Conservation (phyloP, 2,797 vertebrate genomes). For the Diplodus puntazzo region DNA sequence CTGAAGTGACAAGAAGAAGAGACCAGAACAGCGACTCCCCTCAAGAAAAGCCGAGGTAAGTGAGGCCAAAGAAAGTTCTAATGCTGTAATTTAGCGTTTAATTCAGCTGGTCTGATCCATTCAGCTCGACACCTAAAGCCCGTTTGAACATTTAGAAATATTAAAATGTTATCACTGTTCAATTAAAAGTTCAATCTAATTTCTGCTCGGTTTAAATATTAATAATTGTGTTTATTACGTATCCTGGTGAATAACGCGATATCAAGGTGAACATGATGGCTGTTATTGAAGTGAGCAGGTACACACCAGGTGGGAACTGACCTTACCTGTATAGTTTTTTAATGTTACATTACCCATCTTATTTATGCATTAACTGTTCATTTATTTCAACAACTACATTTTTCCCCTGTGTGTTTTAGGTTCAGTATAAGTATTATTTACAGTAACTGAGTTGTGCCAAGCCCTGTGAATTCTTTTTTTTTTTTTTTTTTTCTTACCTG, state of each 20-base stretch:
- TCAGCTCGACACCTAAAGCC: background rate
- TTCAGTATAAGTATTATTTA: background rate
- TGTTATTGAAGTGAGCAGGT: background rate
- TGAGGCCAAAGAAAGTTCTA: background rate
- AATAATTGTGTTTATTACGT: no score
- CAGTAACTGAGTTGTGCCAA: background rate
- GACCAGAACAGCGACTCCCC: background rate
- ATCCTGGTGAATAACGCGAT: no score
- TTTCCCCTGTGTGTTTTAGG: background rate
- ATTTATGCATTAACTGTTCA: background rate
- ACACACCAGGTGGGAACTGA: background rate
- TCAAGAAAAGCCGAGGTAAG: slow-evolving; percentile 39
- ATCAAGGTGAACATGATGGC: background rate
- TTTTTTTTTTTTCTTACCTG: background rate
- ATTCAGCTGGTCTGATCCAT: background rate
- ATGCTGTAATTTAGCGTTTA: background rate
- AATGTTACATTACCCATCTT: no score
- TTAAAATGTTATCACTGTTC: no score
- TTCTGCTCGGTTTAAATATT: no score
- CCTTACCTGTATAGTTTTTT: background rate
- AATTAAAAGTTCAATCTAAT: background rate
- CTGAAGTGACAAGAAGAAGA: background rate
- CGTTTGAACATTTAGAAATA: background rate
- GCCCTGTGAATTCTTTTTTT: background rate
- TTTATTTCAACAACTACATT: background rate